Evolutionary conservation across 2,797 vertebrate species (phyloP), one percentile per base, ranked within the genome.

Genomic region (Sardinella longiceps): DNA sequence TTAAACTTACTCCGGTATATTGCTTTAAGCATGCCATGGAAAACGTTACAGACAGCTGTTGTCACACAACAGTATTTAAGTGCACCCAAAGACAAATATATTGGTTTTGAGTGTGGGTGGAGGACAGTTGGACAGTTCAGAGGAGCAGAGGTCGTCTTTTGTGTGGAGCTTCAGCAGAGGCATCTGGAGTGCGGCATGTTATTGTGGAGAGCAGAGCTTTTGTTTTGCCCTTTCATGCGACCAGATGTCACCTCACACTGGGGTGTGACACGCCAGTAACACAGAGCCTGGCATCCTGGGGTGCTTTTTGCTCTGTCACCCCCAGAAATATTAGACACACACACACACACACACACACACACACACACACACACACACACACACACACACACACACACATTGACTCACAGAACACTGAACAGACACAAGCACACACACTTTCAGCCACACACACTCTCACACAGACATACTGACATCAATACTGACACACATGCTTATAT

Each of bases 191-290:
- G 63, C 63, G 63, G 11, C 12, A 30, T 18, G 4, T 37, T 25
- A 60, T 80, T 60, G n/a, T 60, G 56, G 56, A 60, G 56, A 25
- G 56, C 45, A 50, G 25, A 82, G 25, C 51, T 58, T 86, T 84
- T 45, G 63, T 56, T 77, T 56, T 81, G 33, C 51, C 83, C 48
- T 86, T 88, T 81, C 39, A 51, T 60, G 80, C 50, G 81, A 81
- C 63, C 83, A 86, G 87, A 85, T 83, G 85, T 83, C 82, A 86
- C 70, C 70, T 43, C 70, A 77, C 70, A 77, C 70, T 70, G 28
- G 63, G 28, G 28, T 5, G 63, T 30, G 30, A 70, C 63, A 70
- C 63, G 12, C 63, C 63, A 6, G 30, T 30, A 70, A 33, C 63
- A 70, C 63, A 70, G 28, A 37, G 63, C 63, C 63, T 33, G 30